Percentiles rank a stretch among this genome's conserved stretches.
phyloP scores from a whole-genome alignment of 2,888 invertebrate genomes.

The Tachystola acroxantha region DNA sequence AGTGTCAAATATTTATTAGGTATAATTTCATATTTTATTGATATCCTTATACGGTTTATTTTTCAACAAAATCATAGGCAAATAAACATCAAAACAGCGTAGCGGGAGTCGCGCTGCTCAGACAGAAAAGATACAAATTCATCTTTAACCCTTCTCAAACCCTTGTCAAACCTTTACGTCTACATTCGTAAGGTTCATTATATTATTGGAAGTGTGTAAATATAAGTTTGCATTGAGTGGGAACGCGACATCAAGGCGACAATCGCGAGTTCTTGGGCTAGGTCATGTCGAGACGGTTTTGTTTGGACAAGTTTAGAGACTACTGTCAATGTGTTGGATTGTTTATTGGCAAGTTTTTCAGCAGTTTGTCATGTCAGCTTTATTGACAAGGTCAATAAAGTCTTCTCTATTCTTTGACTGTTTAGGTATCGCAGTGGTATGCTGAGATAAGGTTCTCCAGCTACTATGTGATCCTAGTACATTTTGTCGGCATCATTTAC shows the following conservation, averaged over 20 bases:
- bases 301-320: constrained; percentile 27
- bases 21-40: too few relatives aligned
- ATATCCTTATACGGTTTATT: too few relatives aligned
- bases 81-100: constrained; percentile 8
- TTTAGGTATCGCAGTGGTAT: too few relatives aligned
- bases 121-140: constrained; percentile 15
- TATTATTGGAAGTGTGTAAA: neutral
- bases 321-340: constrained; percentile 3
- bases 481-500: too few relatives aligned
- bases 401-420: too few relatives aligned
- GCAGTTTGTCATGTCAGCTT: neutral
- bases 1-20: too few relatives aligned
- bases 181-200: constrained; percentile 7
- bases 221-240: neutral
- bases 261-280: constrained; percentile 36
- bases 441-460: too few relatives aligned
- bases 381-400: too few relatives aligned
- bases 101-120: constrained; percentile 13
- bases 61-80: neutral
- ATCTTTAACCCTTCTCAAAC: neutral
- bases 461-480: too few relatives aligned
- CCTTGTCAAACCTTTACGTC: constrained; percentile 2
- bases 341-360: neutral
- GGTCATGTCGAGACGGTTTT: constrained; percentile 32
- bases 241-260: constrained; percentile 34